Conservation (phyloP, 1,140 invertebrate species). For the Heterodera schachtii region DNA sequence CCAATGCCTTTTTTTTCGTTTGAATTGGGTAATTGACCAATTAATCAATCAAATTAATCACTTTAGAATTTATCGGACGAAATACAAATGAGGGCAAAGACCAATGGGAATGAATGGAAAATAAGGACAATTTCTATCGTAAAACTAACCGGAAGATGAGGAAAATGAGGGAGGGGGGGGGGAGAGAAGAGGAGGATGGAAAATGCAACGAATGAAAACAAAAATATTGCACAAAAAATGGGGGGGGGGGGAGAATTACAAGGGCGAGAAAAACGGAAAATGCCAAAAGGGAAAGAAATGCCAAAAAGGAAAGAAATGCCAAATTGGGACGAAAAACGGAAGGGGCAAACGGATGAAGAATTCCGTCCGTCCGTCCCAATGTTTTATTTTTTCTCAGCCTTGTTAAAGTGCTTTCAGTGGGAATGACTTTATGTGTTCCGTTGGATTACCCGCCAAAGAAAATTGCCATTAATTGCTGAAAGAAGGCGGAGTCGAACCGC, state of each 20-base stretch:
- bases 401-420: not conserved
- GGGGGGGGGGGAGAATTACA: too few species aligned
- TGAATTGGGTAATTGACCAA: too few species aligned
- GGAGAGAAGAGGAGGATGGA: not conserved
- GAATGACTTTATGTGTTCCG: not conserved
- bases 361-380: too few species aligned
- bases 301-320: too few species aligned
- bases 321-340: too few species aligned
- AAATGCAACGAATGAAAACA: not conserved
- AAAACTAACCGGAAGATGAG: not conserved
- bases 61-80: too few species aligned
- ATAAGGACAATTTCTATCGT: not conserved
- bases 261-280: too few species aligned
- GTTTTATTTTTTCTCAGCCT: not conserved
- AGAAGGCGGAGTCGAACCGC: constrained; percentile 48
- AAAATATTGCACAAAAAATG: not conserved
- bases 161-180: not conserved
- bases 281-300: too few species aligned
- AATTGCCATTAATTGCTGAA: constrained; percentile 38
- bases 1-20: too few species aligned
- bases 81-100: not conserved
- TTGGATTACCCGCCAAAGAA: constrained; percentile 25
- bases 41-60: too few species aligned
- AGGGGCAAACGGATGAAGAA: too few species aligned
- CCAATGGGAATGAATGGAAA: not conserved